phyloP scores from a whole-genome alignment of 2,113 vertebrate species.

The Xiphorhynchus elegans region DNA sequence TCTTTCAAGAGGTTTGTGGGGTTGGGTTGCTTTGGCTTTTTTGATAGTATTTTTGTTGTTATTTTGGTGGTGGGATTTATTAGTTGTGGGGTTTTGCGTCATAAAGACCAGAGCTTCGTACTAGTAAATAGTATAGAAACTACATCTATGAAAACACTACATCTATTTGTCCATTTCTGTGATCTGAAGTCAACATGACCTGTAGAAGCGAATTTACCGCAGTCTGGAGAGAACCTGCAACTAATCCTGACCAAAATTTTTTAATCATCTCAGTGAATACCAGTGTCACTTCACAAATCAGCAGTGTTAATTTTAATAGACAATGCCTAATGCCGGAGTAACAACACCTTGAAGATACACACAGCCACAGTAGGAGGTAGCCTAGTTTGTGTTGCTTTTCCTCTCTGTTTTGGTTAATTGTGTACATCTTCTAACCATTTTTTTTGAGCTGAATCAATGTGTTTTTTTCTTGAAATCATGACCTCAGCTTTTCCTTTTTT shows the following conservation, averaged over 20 bases:
- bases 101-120: background rate
- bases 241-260: background rate
- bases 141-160: background rate
- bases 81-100: background rate
- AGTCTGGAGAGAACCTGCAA: background rate
- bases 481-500: background rate
- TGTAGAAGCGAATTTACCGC: background rate
- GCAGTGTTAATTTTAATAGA: background rate
- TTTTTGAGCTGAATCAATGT: background rate
- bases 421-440: background rate
- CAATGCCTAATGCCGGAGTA: background rate
- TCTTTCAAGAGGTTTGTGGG: background rate
- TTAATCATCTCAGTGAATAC: background rate
- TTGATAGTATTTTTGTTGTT: background rate
- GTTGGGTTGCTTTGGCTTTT: background rate
- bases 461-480: background rate
- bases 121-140: background rate
- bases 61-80: background rate
- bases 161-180: background rate
- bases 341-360: rapidly evolving
- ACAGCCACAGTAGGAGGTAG: background rate
- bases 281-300: background rate
- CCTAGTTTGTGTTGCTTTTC: background rate
- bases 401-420: background rate
- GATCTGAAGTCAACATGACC: background rate